phyloP scores from a whole-genome alignment of 2,797 vertebrate species.

The Falco rusticolus region DNA sequence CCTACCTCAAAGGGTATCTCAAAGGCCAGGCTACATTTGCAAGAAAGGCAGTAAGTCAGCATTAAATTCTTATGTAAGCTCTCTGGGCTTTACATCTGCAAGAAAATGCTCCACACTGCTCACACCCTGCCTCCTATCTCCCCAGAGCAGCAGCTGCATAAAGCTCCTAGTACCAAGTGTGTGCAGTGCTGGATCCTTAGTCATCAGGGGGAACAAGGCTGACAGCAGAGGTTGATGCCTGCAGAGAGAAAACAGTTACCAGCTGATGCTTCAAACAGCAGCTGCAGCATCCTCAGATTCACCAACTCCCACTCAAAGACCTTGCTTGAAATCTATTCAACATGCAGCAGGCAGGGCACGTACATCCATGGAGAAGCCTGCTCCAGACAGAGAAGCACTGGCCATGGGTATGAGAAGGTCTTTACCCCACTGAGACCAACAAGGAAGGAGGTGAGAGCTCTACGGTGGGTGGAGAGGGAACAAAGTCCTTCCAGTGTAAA shows the following conservation, averaged over 20 bases:
- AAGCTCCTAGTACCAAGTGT: background rate
- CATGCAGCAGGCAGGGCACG: background rate
- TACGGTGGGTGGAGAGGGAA: background rate
- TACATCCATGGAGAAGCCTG: background rate
- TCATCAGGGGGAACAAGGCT: background rate
- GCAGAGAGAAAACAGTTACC: slow-evolving; percentile 19
- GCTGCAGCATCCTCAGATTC: slow-evolving; percentile 22
- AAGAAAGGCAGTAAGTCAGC: background rate
- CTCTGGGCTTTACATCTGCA: background rate
- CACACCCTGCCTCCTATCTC: background rate
- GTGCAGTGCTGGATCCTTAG: background rate
- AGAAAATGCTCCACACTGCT: background rate
- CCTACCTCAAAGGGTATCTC: background rate
- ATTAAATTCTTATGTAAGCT: background rate
- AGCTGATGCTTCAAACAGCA: slow-evolving; percentile 39
- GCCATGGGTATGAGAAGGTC: background rate
- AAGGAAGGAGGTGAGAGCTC: background rate
- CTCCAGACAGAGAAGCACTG: background rate
- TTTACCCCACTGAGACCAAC: background rate
- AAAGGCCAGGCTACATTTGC: background rate
- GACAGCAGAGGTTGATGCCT: slow-evolving; percentile 5
- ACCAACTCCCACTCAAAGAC: background rate
- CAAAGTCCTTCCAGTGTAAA: background rate
- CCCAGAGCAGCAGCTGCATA: background rate
- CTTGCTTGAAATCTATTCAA: background rate